phyloP scores from a whole-genome alignment of 2,113 vertebrate genomes.

The Lagopus leucura region DNA sequence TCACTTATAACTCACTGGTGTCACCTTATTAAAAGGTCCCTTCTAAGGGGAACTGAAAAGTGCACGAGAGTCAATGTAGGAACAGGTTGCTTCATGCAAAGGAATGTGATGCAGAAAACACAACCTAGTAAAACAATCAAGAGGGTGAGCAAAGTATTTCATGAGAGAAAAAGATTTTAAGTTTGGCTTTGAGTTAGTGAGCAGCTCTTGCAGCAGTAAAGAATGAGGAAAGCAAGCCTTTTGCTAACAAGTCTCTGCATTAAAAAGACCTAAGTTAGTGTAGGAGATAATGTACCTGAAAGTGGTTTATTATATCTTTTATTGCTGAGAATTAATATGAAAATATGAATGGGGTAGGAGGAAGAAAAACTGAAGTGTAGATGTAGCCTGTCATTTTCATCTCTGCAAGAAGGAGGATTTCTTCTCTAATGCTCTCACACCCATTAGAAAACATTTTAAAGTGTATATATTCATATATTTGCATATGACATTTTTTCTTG shows the following conservation, averaged over 20 bases:
- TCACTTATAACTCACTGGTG: neutral
- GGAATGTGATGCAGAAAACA: neutral
- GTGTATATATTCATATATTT: neutral
- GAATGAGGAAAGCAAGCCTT: neutral
- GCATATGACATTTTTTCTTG: neutral
- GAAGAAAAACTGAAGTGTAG: neutral
- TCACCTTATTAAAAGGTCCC: neutral
- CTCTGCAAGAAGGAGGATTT: neutral
- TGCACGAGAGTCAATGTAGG: neutral
- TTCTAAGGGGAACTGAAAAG: neutral
- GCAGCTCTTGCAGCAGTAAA: neutral
- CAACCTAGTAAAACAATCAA: neutral
- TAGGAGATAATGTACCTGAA: neutral
- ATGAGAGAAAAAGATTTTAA: neutral
- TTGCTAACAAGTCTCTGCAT: neutral
- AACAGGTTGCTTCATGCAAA: neutral
- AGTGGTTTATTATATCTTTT: neutral
- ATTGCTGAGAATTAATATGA: constrained; percentile 11
- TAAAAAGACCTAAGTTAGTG: neutral
- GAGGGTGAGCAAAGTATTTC: neutral
- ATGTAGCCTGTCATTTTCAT: neutral
- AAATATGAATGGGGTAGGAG: neutral
- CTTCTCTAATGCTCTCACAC: neutral
- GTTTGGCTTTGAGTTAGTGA: neutral
- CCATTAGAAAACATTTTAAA: neutral